Conservation (phyloP, 2,113 vertebrate genomes). For the Oophaga pumilio region DNA sequence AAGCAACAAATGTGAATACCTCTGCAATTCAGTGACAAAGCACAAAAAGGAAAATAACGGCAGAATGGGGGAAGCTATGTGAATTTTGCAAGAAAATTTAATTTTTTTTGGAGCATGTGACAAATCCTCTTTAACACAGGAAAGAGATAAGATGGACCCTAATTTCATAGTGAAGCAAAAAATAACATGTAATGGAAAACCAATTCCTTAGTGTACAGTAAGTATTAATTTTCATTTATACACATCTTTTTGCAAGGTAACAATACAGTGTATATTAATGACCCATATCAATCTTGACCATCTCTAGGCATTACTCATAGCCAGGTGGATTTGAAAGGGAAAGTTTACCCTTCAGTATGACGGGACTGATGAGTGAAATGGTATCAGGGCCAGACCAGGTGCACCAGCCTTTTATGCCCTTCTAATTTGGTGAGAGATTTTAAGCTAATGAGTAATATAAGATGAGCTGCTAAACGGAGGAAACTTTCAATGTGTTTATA, state of each 20-base stretch:
- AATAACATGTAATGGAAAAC: too few relatives aligned
- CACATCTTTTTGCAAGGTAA: background rate
- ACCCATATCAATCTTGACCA: conserved; percentile 15
- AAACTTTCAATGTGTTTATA: conserved; percentile 15
- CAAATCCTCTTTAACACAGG: too few relatives aligned
- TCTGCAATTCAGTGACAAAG: too few relatives aligned
- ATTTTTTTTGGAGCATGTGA: too few relatives aligned
- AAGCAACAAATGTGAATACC: too few relatives aligned
- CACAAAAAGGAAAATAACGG: too few relatives aligned
- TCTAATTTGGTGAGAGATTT: conserved; percentile 25
- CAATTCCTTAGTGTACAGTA: background rate
- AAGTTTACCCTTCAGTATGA: conserved; percentile 3
- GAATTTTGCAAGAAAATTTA: too few relatives aligned
- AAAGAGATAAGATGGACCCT: too few relatives aligned
- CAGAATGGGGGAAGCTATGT: too few relatives aligned
- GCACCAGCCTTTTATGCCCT: conserved; percentile 6
- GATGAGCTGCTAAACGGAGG: background rate
- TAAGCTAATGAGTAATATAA: conserved; percentile 34
- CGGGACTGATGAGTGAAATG: conserved; percentile 39
- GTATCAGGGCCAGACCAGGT: conserved; percentile 41
- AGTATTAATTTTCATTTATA: background rate
- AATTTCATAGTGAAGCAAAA: too few relatives aligned
- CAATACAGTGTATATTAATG: background rate
- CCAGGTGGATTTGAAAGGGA: conserved; percentile 8
- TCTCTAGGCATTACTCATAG: background rate